phyloP scores from a whole-genome alignment of 1,140 invertebrate species.

The Neuroterus valhalla region DNA sequence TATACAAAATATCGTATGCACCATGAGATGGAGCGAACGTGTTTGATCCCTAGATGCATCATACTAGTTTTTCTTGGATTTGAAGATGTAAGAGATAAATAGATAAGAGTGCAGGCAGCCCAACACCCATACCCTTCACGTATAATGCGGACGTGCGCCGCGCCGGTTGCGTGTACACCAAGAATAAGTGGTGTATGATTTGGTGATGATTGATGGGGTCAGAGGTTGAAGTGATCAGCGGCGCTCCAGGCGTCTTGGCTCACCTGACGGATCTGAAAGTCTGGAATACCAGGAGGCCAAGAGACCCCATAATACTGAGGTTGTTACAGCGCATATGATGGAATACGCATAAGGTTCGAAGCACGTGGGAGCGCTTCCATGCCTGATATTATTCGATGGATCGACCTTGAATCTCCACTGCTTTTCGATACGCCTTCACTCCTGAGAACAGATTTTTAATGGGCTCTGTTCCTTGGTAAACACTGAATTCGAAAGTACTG shows the following conservation, averaged over 20 bases:
- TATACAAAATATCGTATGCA: no score
- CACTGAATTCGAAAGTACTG: no score
- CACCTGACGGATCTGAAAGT: conserved; percentile 64
- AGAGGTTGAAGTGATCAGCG: conserved; percentile 72
- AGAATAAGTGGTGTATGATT: conserved; percentile 72
- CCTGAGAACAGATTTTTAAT: no score
- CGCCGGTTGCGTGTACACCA: conserved; percentile 65
- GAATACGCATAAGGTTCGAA: neutral
- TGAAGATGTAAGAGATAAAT: conserved; percentile 19
- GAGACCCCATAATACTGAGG: neutral
- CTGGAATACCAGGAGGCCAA: conserved; percentile 54
- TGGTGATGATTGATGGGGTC: conserved; percentile 74
- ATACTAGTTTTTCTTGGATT: no score
- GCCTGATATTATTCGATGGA: neutral
- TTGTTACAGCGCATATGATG: neutral
- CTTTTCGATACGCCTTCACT: no score
- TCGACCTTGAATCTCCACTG: neutral
- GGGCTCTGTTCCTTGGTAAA: no score
- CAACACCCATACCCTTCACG: conserved; percentile 52
- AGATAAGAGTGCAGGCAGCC: conserved; percentile 33
- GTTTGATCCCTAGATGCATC: no score
- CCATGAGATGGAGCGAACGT: no score
- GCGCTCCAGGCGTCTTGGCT: conserved; percentile 69
- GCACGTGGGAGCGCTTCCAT: neutral
- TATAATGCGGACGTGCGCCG: conserved; percentile 66